phyloP scores from a whole-genome alignment of 2,888 invertebrate species.

The Drosophila formosana region DNA sequence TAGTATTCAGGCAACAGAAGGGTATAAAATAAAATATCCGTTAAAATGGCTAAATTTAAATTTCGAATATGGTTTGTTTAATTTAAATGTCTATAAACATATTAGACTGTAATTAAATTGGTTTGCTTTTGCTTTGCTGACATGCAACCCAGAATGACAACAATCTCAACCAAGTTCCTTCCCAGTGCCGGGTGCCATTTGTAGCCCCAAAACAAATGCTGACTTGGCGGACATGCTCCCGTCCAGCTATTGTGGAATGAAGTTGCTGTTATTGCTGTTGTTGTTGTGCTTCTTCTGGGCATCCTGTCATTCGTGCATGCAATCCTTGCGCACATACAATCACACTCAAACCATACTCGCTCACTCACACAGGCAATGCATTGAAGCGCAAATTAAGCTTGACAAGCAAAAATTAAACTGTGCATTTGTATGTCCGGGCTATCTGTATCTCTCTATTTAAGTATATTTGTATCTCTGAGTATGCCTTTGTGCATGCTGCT shows the following conservation, averaged over 20 bases:
- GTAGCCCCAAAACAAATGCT: constrained; percentile 46
- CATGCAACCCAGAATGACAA: constrained; percentile 52
- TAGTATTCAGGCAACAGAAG: too few relatives aligned
- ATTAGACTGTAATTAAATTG: constrained; percentile 50
- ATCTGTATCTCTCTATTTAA: constrained; percentile 16
- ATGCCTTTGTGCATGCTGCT: constrained; percentile 26
- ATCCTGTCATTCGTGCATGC: constrained; percentile 68
- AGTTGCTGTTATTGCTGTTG: constrained; percentile 18
- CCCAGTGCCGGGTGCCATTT: not conserved
- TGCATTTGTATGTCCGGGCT: constrained; percentile 46
- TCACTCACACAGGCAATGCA: constrained; percentile 55
- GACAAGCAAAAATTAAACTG: constrained; percentile 81
- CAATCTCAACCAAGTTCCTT: constrained; percentile 23
- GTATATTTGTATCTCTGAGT: not conserved
- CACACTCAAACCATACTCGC: constrained; percentile 11
- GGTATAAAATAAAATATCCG: not conserved
- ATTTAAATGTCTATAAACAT: constrained; percentile 7
- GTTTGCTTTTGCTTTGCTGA: constrained; percentile 30
- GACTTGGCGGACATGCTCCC: constrained; percentile 40
- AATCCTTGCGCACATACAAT: constrained; percentile 44
- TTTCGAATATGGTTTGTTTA: not conserved
- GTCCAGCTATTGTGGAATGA: constrained; percentile 37
- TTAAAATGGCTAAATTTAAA: not conserved
- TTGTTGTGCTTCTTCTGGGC: constrained; percentile 38
- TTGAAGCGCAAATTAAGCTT: constrained; percentile 81